Conservation (phyloP, 2,888 invertebrate species). For the Leucophenga maculata region DNA sequence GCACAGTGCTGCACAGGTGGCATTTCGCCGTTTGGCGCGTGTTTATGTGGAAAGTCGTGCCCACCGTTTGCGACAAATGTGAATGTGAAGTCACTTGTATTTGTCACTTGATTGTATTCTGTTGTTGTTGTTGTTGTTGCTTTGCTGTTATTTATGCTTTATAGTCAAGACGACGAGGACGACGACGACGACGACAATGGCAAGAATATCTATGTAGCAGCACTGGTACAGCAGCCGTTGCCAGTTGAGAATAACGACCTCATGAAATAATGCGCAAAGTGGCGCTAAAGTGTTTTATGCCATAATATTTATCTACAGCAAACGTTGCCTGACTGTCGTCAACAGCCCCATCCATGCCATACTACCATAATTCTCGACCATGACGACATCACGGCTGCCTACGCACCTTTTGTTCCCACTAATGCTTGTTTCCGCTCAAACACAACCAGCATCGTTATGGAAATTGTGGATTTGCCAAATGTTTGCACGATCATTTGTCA, state of each 20-base stretch:
- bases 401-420: background rate
- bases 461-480: conserved; percentile 67
- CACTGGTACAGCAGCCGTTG: conserved; percentile 26
- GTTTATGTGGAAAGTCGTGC: background rate
- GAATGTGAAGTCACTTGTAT: conserved; percentile 16
- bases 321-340: background rate
- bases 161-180: conserved; percentile 5
- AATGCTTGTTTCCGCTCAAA: conserved; percentile 4
- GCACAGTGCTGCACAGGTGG: conserved; percentile 53
- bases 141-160: conserved; percentile 49
- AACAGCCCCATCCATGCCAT: background rate
- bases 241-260: conserved; percentile 61
- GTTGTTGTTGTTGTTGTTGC: conserved; percentile 39
- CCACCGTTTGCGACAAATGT: conserved; percentile 17
- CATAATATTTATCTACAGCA: conserved; percentile 60
- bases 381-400: background rate
- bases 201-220: conserved; percentile 37
- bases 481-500: conserved; percentile 70
- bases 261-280: conserved; percentile 66
- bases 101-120: conserved; percentile 3
- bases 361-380: background rate
- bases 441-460: conserved; percentile 50
- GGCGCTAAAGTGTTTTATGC: conserved; percentile 67
- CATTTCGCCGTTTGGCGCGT: conserved; percentile 44
- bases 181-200: background rate